Evolutionary conservation across 2,888 invertebrate species (phyloP).

Genomic region (Cecidostiba fungosa): DNA sequence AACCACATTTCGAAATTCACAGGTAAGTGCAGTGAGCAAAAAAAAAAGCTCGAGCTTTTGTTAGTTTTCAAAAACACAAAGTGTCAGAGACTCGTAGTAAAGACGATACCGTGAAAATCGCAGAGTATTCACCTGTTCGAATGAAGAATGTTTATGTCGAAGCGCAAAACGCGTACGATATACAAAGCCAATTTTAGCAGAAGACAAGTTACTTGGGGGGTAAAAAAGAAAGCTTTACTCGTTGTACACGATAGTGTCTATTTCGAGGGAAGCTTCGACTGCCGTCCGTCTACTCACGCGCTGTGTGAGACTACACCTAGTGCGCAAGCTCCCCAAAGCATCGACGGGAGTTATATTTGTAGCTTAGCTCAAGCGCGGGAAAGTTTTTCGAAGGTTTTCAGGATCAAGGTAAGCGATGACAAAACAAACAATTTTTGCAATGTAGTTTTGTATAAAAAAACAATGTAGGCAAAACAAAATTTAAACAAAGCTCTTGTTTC

Average conservation of each 20-base stretch:
- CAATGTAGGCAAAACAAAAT: no score
- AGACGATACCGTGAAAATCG: not conserved
- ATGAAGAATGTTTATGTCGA: slow-evolving; percentile 36
- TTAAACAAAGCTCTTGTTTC: no score
- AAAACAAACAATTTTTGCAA: no score
- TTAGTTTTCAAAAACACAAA: not conserved
- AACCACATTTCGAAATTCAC: slow-evolving; percentile 39
- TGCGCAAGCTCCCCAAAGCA: slow-evolving; percentile 29
- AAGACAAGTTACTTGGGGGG: slow-evolving; percentile 52
- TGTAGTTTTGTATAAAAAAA: no score
- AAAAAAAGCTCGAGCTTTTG: not conserved
- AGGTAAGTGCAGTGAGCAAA: no score
- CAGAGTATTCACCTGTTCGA: not conserved
- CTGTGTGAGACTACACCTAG: not conserved
- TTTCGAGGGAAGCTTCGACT: slow-evolving; percentile 48
- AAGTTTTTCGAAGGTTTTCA: no score
- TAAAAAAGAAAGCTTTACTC: slow-evolving; percentile 26
- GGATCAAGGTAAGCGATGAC: no score
- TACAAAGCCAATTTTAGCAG: slow-evolving; percentile 62
- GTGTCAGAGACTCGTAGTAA: not conserved
- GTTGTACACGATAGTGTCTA: slow-evolving; percentile 21
- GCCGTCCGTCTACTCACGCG: slow-evolving; percentile 18
- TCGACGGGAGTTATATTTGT: not conserved
- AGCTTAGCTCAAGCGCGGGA: not conserved
- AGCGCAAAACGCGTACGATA: slow-evolving; percentile 31